Evolutionary conservation across 2,888 invertebrate species (phyloP).

Genomic region (Uloborus plumipes): DNA sequence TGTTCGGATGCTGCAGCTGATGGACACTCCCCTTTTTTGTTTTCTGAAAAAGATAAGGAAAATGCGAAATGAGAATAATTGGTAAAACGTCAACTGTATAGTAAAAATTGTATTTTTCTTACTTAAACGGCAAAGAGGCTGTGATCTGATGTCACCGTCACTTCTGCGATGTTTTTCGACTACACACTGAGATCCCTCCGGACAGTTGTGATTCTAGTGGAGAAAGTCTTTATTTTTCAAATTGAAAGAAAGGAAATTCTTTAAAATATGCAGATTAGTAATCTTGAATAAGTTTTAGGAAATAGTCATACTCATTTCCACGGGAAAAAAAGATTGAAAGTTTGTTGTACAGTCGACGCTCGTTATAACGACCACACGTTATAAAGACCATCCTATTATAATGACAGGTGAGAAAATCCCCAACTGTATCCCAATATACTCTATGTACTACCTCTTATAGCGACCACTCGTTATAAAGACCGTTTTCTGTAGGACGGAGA

Average conservation of each 20-base stretch:
- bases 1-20: slow-evolving; percentile 16
- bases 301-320: too few species aligned
- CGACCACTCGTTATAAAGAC: too few species aligned
- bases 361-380: too few species aligned
- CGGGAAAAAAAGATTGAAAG: too few species aligned
- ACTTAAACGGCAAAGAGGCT: slow-evolving; percentile 79
- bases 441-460: too few species aligned
- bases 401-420: too few species aligned
- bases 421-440: too few species aligned
- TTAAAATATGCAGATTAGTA: too few species aligned
- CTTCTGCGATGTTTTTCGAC: slow-evolving; percentile 75
- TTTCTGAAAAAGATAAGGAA: slow-evolving; percentile 19
- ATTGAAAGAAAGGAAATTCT: background rate
- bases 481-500: too few species aligned
- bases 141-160: slow-evolving; percentile 72
- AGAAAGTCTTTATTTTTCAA: background rate
- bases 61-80: background rate
- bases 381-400: too few species aligned
- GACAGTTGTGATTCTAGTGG: slow-evolving; percentile 74
- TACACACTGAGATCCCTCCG: slow-evolving; percentile 79
- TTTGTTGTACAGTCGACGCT: too few species aligned
- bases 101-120: slow-evolving; percentile 68
- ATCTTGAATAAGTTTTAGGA: too few species aligned
- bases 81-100: background rate
- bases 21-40: slow-evolving; percentile 43